Base-by-base conservation (phyloP, 2,797 vertebrate genomes). In the Aythya fuligula region DNA sequence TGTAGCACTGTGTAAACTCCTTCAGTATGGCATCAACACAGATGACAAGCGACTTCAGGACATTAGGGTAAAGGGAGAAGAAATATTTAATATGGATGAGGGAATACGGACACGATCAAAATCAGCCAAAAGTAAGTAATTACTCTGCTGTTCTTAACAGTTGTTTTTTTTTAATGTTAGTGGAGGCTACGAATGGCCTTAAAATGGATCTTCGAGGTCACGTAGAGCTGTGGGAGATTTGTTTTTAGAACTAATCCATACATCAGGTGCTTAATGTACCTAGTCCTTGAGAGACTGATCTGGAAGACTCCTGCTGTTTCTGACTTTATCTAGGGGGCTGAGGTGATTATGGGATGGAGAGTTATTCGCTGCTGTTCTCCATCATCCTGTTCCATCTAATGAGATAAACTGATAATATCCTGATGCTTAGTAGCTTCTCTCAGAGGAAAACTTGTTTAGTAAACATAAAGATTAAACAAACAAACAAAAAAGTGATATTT, bases 11-110 rank as follows among this genome's bases (percentile, higher is more conserved):
- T 99, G 99, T 87, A 99, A 99, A 91, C 98, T 99, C 87, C 98
- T 99, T 51, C 99, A 99, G 93, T 99, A 99, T n/a, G 98, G 99
- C 64, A 99, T 99, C 96, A 99, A 99, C 93, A 98, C 99, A 17
- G 99, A 99, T 8, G 99, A 99, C 98, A 99, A 99, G 79, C 98
- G 99, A n/a, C 98, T 99, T 11, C 99, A 99, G 95, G 99, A 99
- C 93, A 99, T 99, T 6, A 97, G 99, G 36, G 99, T 99, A 69
- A 99, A 99, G 97, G 99, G 99, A 75, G 99, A 99, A 85, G 99
- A 99, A 97, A 98, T 99, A 96, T 99, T 98, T 97, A 97, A 96
- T 70, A 97, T 98, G 30, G 99, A 99, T 6, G 99, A 99, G 67
- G 99, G 99, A 93, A 99, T 99, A 95, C 99, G 99, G 47, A 99